phyloP scores from a whole-genome alignment of 2,113 vertebrate genomes.

The Malurus elegans region DNA sequence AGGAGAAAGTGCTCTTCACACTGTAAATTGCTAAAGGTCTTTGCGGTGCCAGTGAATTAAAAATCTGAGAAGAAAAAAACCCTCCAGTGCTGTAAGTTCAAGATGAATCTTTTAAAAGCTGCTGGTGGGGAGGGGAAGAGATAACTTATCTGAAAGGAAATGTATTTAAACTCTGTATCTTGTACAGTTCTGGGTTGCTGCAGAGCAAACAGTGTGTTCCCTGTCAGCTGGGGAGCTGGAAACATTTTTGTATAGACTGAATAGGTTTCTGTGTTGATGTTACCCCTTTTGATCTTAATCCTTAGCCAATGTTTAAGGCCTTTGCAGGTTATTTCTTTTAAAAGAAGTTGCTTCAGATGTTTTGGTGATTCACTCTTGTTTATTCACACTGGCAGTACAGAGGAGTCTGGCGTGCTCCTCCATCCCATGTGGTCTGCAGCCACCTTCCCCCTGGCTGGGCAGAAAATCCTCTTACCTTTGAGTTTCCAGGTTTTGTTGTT shows the following conservation, averaged over 20 bases:
- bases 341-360: neutral
- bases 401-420: neutral
- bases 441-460: neutral
- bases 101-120: constrained; percentile 18
- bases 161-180: constrained; percentile 2
- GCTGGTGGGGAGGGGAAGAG: constrained; percentile 9
- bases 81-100: constrained; percentile 9
- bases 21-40: constrained; percentile 38
- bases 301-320: neutral
- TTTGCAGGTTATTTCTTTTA: neutral
- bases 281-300: neutral
- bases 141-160: constrained; percentile 30
- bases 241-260: neutral
- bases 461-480: neutral
- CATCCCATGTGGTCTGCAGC: rapidly evolving
- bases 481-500: neutral
- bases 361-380: neutral
- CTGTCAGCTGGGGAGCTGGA: neutral
- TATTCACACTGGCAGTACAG: neutral
- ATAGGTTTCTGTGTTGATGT: neutral
- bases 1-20: constrained; percentile 39
- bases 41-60: constrained; percentile 42
- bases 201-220: neutral
- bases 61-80: constrained; percentile 30
- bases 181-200: neutral